These are phyloP conservation scores for Epizoanthus ramosus DNA, from an alignment of 92 coral and sea anemone genomes.

Conservation along the genomic window DNA sequence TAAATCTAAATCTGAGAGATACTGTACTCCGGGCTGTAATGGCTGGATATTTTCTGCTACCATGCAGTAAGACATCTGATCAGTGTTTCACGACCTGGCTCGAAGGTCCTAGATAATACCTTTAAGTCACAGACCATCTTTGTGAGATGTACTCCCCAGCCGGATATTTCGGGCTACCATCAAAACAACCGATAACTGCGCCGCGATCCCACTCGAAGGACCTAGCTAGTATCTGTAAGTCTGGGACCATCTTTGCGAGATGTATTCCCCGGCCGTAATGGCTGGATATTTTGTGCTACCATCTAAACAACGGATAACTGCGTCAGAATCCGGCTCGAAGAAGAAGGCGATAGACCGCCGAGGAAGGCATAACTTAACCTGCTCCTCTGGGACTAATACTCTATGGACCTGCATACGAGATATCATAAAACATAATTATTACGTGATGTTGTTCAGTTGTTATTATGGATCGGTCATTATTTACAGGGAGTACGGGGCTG, in stretches of 20 bases:
- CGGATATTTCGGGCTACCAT: too few relatives aligned
- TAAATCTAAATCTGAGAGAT: too few relatives aligned
- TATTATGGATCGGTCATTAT: too few relatives aligned
- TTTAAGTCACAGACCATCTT: slow-evolving; percentile 49
- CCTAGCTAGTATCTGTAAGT: slow-evolving; percentile 39
- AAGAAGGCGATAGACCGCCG: slow-evolving; percentile 83
- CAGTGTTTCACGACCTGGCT: too few relatives aligned
- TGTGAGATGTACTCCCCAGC: neutral
- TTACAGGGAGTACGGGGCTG: too few relatives aligned
- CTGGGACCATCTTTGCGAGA: slow-evolving; percentile 35
- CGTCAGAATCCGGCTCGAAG: slow-evolving; percentile 66
- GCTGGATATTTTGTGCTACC: slow-evolving; percentile 78
- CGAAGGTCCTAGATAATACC: neutral
- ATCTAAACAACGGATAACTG: slow-evolving; percentile 70
- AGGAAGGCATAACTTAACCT: slow-evolving; percentile 50
- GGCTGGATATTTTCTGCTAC: too few relatives aligned
- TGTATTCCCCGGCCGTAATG: slow-evolving; percentile 67
- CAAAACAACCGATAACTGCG: too few relatives aligned
- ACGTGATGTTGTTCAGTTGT: too few relatives aligned
- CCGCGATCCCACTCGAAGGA: too few relatives aligned
- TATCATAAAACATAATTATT: too few relatives aligned
- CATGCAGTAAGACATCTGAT: too few relatives aligned
- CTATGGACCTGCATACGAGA: slow-evolving; percentile 3
- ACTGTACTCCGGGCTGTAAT: too few relatives aligned
- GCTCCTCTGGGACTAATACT: slow-evolving; percentile 60